Evolutionary conservation across 2,113 vertebrate genomes (phyloP).

Genomic region (Callocephalon fimbriatum): DNA sequence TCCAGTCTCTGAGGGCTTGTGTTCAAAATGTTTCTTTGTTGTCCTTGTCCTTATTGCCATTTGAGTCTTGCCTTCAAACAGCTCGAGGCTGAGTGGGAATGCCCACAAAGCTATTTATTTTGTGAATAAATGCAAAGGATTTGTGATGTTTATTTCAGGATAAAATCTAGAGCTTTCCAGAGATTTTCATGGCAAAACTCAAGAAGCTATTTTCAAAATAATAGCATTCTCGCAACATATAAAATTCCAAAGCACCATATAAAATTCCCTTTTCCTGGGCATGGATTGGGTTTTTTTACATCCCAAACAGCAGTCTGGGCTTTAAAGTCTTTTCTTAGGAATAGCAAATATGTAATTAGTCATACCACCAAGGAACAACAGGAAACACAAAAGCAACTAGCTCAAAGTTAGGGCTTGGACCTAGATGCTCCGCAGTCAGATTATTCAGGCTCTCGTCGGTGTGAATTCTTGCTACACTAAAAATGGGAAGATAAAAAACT

Average conservation of each 20-base stretch:
- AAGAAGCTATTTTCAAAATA: neutral
- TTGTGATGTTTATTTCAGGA: neutral
- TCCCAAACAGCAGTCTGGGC: neutral
- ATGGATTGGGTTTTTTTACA: neutral
- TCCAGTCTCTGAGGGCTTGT: neutral
- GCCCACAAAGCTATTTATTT: neutral
- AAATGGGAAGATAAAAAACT: constrained; percentile 18
- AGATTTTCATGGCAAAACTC: neutral
- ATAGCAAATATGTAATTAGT: neutral
- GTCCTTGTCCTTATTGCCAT: neutral
- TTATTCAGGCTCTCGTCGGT: neutral
- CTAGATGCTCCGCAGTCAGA: neutral
- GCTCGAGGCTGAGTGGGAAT: neutral
- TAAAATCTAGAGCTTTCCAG: neutral
- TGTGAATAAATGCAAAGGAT: neutral
- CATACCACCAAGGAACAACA: neutral
- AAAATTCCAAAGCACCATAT: neutral
- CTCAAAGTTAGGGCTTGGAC: neutral
- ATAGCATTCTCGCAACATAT: neutral
- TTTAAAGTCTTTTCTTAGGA: neutral
- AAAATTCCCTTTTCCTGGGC: neutral
- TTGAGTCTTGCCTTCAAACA: neutral
- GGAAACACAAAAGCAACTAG: neutral
- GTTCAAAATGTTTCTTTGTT: neutral
- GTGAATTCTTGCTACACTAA: neutral